Base-by-base conservation (phyloP, 2,888 invertebrate genomes). In the Malthinus seriepunctatus region DNA sequence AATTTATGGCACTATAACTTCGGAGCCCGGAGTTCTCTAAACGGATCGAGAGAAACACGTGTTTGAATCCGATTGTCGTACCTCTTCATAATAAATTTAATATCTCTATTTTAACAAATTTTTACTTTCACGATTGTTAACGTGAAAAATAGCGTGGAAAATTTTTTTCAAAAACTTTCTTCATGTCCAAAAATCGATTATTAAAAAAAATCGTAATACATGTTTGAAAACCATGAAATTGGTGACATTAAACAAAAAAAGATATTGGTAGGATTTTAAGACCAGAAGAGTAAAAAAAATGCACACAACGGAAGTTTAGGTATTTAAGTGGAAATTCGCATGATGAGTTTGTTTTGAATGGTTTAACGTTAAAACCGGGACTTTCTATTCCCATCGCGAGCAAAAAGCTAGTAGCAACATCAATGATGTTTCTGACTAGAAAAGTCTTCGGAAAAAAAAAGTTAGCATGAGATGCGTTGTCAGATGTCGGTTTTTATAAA, bases 1-100 rank as follows among this genome's bases (percentile, higher is more conserved):
- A 68, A 70, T 68, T 71, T 67, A 70, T 70, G 64, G 71, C 67
- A 67, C 69, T 70, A 74, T 76, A 76, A 76, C 74, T 75, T 73
- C 72, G 71, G 70, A 69, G n/a, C 69, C 70, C 71, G 67, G 73
- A 70, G 73, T 23, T 23, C 71, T 72, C 73, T 74, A 75, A 74
- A 71, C 56, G 56, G 60, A 55, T 61, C 53, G 56, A 48, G 49
- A 32, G 54, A 49, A 61, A 54, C 60, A 61, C 56, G 60, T 61
- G 60, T 55, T 44, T 56, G 52, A 50, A 47, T 56, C 51, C 60
- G 55, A 37, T 51, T 56, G 52, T 56, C 56, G 51, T 54, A 49
- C 53, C 53, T 23, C 5, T 5, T 23, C 23, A 5, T 23, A 23
- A 23, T 23, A 23, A 23, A 2, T 23, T 23, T 23, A 23, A 23